A percentile compares a stretch with the other conserved stretches of the same genome.
Evolutionary conservation across 2,113 vertebrate species (phyloP).

Genomic region (Hypomesus transpacificus): DNA sequence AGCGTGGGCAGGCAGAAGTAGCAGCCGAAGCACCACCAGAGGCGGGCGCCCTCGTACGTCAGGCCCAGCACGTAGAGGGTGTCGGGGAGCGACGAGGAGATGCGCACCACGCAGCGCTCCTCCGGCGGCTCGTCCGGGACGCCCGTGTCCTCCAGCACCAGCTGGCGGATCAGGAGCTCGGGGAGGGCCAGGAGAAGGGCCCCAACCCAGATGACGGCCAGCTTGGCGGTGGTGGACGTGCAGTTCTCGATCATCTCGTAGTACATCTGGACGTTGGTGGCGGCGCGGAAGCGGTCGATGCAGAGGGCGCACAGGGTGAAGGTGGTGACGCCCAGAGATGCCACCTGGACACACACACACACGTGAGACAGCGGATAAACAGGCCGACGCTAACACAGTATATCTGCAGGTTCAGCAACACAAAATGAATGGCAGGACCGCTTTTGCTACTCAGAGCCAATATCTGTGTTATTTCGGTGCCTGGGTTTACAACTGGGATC

Average conservation of each 20-base stretch:
- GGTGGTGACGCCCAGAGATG: slow-evolving; percentile 92
- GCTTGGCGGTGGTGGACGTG: slow-evolving; percentile 88
- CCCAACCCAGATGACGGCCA: slow-evolving; percentile 95
- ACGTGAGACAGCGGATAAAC: background rate
- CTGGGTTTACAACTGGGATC: slow-evolving; percentile 37
- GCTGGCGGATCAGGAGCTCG: slow-evolving; percentile 89
- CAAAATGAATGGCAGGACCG: slow-evolving; percentile 17
- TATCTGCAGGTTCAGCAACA: background rate
- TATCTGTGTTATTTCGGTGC: background rate
- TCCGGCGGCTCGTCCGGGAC: slow-evolving; percentile 56
- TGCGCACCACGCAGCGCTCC: slow-evolving; percentile 86
- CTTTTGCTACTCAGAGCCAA: slow-evolving; percentile 15
- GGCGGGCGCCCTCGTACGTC: slow-evolving; percentile 89
- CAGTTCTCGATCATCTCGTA: slow-evolving; percentile 99
- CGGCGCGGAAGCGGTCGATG: slow-evolving; percentile 93
- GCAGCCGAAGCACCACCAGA: slow-evolving; percentile 99
- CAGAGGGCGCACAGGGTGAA: slow-evolving; percentile 96
- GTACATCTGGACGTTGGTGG: slow-evolving; percentile 98
- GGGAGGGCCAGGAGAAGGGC: slow-evolving; percentile 90
- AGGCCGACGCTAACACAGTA: background rate
- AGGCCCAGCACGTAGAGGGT: slow-evolving; percentile 91
- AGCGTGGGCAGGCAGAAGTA: slow-evolving; percentile 96
- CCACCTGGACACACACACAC: slow-evolving; percentile 74
- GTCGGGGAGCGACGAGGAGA: slow-evolving; percentile 87
- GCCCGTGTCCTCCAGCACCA: slow-evolving; percentile 77